These are phyloP conservation scores for Ornithoptera alexandrae DNA, from an alignment of 2,888 invertebrate genomes.

Conservation along the genomic window DNA sequence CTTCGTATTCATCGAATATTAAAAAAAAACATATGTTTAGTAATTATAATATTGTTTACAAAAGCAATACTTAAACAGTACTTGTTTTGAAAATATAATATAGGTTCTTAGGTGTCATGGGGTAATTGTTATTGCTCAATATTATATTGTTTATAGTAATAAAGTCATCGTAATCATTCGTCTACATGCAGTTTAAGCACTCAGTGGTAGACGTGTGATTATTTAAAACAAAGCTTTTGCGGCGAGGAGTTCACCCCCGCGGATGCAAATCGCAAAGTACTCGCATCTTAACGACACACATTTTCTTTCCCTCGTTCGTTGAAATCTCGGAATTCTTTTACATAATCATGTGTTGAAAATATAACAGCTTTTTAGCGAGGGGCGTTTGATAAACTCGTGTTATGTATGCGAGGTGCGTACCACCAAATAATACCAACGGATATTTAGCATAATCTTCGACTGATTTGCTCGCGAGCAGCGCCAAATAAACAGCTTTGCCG, in stretches of 20 bases:
- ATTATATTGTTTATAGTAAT: background rate
- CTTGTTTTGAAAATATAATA: too few relatives aligned
- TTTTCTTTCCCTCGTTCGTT: conserved; percentile 61
- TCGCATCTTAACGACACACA: conserved; percentile 71
- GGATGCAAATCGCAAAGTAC: conserved; percentile 67
- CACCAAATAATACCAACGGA: conserved; percentile 60
- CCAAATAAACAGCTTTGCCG: conserved; percentile 47
- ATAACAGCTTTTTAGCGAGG: conserved; percentile 73
- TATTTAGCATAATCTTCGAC: conserved; percentile 72
- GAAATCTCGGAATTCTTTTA: conserved; percentile 74
- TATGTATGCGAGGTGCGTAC: conserved; percentile 58
- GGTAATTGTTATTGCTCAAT: background rate
- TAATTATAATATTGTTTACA: too few relatives aligned
- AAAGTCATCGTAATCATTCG: background rate
- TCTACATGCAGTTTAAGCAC: conserved; percentile 10
- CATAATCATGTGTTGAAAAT: conserved; percentile 79
- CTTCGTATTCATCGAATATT: too few relatives aligned
- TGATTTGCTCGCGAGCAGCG: conserved; percentile 42
- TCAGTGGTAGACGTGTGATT: conserved; percentile 24
- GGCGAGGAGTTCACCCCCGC: conserved; percentile 31
- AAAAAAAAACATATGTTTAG: too few relatives aligned
- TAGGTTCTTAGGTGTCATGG: too few relatives aligned
- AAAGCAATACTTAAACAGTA: too few relatives aligned
- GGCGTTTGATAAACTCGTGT: conserved; percentile 59
- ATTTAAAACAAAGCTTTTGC: conserved; percentile 30